Conservation (phyloP, 2,113 vertebrate genomes). For the Orientallactaga bullata region DNA sequence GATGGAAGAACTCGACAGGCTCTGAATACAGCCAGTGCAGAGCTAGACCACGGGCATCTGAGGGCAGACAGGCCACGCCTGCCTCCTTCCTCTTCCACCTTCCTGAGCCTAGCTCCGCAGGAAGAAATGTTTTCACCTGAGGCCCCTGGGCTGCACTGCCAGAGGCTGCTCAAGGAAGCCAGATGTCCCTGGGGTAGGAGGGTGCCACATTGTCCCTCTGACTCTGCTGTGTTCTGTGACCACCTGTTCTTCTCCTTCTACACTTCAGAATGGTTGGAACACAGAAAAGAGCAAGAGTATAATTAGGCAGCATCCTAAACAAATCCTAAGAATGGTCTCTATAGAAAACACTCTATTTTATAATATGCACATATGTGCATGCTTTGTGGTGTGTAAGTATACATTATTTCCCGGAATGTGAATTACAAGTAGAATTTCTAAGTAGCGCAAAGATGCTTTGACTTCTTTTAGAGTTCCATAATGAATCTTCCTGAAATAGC, state of each 20-base stretch:
- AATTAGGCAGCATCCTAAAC: neutral
- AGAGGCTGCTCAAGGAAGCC: neutral
- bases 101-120: neutral
- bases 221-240: too few relatives aligned
- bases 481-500: slow-evolving; percentile 52
- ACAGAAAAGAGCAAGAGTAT: neutral
- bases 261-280: neutral
- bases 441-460: neutral
- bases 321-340: neutral
- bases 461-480: slow-evolving; percentile 23
- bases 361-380: neutral
- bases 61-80: rapidly evolving
- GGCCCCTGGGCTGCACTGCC: neutral
- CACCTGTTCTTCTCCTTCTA: neutral
- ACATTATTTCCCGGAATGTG: slow-evolving; percentile 30
- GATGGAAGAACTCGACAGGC: neutral
- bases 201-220: neutral
- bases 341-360: neutral
- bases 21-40: rapidly evolving
- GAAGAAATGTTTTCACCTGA: neutral
- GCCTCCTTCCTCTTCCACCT: too few relatives aligned
- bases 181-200: neutral
- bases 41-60: too few relatives aligned
- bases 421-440: slow-evolving; percentile 29
- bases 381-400: neutral